These are phyloP conservation scores for Grammomys surdaster DNA, from an alignment of 2,113 vertebrate species.

Conservation along the genomic window DNA sequence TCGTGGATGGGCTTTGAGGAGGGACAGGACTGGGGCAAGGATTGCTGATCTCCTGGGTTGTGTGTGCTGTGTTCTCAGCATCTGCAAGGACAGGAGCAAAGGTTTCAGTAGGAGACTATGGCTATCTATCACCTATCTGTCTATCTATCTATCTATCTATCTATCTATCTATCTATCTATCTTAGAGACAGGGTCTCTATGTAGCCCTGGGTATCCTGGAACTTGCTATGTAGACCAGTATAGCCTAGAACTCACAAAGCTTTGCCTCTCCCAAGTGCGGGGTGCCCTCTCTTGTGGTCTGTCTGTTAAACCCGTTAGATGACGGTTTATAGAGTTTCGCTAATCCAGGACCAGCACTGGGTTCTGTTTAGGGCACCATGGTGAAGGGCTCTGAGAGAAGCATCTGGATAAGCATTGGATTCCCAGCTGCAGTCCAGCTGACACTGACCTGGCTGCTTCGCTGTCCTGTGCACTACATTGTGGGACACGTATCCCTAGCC, in stretches of 20 bases:
- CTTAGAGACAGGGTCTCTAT: not conserved
- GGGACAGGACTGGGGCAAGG: not conserved
- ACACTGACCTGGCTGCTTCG: not conserved
- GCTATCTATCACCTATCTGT: not conserved
- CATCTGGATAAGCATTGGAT: too few relatives aligned
- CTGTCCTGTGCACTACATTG: not conserved
- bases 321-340: not conserved
- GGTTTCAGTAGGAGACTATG: not conserved
- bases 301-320: not conserved
- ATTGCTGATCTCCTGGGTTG: not conserved
- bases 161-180: not conserved
- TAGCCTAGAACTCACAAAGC: not conserved
- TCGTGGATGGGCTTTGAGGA: not conserved
- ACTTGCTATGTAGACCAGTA: not conserved
- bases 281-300: not conserved
- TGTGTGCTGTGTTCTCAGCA: accelerated
- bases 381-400: not conserved
- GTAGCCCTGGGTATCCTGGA: not conserved
- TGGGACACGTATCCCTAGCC: not conserved
- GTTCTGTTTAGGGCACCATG: not conserved
- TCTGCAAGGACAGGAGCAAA: not conserved
- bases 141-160: not conserved
- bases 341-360: accelerated
- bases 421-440: not conserved
- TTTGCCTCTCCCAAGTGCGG: not conserved